Evolutionary conservation across 2,888 invertebrate genomes (phyloP), one percentile per base, ranked within the genome.

Genomic region (Campoplex capitator): DNA sequence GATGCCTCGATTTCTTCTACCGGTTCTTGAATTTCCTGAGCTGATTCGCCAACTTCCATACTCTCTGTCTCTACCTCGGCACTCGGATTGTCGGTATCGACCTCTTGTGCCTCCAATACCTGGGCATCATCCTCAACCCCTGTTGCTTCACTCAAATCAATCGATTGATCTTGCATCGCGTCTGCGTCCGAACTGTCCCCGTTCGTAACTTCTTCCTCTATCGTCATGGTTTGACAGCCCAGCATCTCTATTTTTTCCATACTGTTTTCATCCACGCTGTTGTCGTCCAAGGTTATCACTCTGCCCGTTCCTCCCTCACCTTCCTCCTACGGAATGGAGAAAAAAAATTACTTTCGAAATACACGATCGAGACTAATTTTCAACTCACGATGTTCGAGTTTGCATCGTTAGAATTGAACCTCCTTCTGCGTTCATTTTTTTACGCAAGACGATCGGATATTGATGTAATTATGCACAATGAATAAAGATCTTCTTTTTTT

Each of bases 1-100:
- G 65, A 82, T 13, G 89, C 81, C 3, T 89, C 81, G 35, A 92
- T 93, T 62, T 89, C 92, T 75, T 92, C 92, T 8, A 92, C 92
- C 42, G 93, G 93, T 86, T 93, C 94, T 0, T 92, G 92, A 6
- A 93, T 54, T 32, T 91, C 91, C 62, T 79, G 85, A 35, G 88
- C 94, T 0, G 90, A 83, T 38, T 92, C 90, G 79, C 88, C 89
- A 48, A 89, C 89, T 42, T 90, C 90, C 80, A 90, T 88, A 79
- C 89, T 87, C 58, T 89, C 91, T 35, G 62, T 42, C 9, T 8
- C 58, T 8, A 73, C 32, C 23, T 83, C 86, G 4, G 48, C 65
- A 35, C 54, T 65, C 13, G 58, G 38, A 54, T 87, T 86, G 8
- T 48, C 77, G 18, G 76, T 73, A 58, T 89, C 84, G 70, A 84